These are phyloP conservation scores for Ptychochromis oligacanthus DNA, from an alignment of 2,113 vertebrate genomes.

Conservation along the genomic window DNA sequence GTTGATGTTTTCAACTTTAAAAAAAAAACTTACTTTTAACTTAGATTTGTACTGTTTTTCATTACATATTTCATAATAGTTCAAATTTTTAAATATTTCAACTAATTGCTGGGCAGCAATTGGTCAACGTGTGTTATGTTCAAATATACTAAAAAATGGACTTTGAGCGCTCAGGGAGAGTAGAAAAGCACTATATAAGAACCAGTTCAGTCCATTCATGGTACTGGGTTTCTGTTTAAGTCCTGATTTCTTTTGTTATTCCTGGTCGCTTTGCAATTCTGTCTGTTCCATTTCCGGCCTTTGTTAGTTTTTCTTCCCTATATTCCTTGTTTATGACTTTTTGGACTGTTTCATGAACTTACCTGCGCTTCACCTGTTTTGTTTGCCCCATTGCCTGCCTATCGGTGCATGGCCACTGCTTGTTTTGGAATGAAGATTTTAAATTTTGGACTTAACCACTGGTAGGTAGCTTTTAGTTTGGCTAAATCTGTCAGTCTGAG, in stretches of 20 bases:
- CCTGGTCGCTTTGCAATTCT: background rate
- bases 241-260: background rate
- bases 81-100: background rate
- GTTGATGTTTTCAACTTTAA: no score
- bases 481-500: background rate
- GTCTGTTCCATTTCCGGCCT: background rate
- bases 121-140: background rate
- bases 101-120: background rate
- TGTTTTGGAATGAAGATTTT: background rate
- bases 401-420: no score
- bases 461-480: background rate
- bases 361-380: background rate
- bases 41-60: background rate
- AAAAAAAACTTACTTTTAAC: no score
- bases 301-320: background rate
- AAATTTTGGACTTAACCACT: background rate
- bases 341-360: background rate
- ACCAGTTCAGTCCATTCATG: no score
- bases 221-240: background rate
- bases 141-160: background rate
- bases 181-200: no score
- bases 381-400: background rate
- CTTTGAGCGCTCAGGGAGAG: no score
- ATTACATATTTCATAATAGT: background rate
- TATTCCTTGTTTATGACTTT: background rate